Evolutionary conservation across 2,113 vertebrate species (phyloP), one percentile per base, ranked within the genome.

Genomic region (Capreolus pygargus): DNA sequence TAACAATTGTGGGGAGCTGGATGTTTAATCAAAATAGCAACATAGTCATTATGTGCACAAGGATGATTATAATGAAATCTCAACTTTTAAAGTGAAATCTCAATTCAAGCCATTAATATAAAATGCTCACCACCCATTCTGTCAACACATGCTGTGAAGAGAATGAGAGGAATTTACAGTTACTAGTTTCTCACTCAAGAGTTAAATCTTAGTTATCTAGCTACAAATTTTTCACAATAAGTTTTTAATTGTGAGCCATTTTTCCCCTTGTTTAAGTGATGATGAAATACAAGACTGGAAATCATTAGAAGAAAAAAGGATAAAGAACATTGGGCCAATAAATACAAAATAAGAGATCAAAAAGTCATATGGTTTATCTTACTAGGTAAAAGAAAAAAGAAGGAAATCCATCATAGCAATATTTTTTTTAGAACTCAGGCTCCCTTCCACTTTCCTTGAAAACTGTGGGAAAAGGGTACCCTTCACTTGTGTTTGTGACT

Each of bases 1-100:
- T 25, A 97, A 94, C 16, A 82, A 82, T 45, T 97, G 98, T 91
- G 97, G 95, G 82, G 61, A 89, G 64, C 98, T 98, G 91, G 95
- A 89, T 94, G 82, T 94, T 86, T 96, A 57, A 98, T 74, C 96
- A 98, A 82, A 98, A 96, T 94, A 94, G 82, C 9, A 92, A 97
- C 57, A 91, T 17, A 54, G 92, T 97, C 58, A 97, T 36, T 83
- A 94, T 0, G 93, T 27, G 14, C 36, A 79, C 81, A 89, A 92
- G 45, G 79, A 83, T 92, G 91, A 93, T 88, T 81, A 92, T 93
- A 97, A 78, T 67, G 70, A 95, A 92, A 97, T 67, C 6, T 14
- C 89, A 91, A 78, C 27, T 92, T 76, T 92, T 27, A 67, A 45
- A 81, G 76, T 90, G 21, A 96, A 97, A 94, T 83, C 33, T n/a